Evolutionary conservation across 2,888 invertebrate species (phyloP), one percentile per base, ranked within the genome.

Genomic region (Thymelicus acteon): DNA sequence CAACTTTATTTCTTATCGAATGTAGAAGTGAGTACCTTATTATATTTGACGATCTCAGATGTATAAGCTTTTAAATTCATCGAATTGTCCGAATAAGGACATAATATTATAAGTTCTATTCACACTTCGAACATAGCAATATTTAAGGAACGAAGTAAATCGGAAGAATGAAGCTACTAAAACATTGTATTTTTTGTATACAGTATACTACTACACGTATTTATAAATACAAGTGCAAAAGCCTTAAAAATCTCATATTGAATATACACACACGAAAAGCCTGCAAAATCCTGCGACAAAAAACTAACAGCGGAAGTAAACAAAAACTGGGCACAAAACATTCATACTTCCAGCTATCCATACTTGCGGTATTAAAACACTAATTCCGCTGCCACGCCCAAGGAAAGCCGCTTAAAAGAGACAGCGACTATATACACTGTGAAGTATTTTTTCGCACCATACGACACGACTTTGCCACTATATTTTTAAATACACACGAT

Each of bases 381-480:
- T 76, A 75, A 78, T 77, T 74, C 77, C 72, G 64, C 73, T 48
- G 61, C 69, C 75, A 73, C 73, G 75, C 67, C 73, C 74, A 73
- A 74, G 74, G 69, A 76, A 77, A 77, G 77, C 75, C 77, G 78
- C 76, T 78, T 78, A 78, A 73, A 75, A 73, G 73, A 73, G 74
- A 72, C 72, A 72, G 73, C 73, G 71, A 12, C 60, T 37, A 60
- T 37, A 60, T 19, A 60, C 39, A 66, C 44, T 64, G 52, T 6
- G 19, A 19, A 52, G n/a, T 13, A 19, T n/a, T 58, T n/a, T 39
- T 39, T 37, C n/a, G 6, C 1, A 7, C 10, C 57, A 39, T 19
- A 69, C 67, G 67, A 67, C 13, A 40, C 66, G 66, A 68, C 68
- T 58, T 54, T 54, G 64, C 4, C 13, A 44, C n/a, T 39, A 65